Evolutionary conservation across 1,140 invertebrate genomes (phyloP), one percentile per base, ranked within the genome.

Genomic region (Phenacoccus solenopsis): DNA sequence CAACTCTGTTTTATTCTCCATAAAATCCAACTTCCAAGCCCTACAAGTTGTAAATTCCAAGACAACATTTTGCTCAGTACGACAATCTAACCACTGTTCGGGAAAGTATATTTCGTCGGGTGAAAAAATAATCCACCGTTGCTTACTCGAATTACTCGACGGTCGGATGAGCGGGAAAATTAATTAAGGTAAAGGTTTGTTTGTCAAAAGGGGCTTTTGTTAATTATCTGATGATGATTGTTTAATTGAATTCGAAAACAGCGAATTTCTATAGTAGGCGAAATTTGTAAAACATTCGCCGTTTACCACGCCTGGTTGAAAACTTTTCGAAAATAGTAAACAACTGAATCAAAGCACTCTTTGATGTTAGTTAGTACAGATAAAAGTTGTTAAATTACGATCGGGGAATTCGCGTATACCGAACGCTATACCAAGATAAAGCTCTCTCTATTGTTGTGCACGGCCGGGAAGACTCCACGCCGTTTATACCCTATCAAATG

Each of bases 271-370:
- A 3, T 49, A 2, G 38, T 49, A 49, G 38, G 38, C 38, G 38
- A 49, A 49, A 49, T 49, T 49, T 49, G 38, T 49, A 16, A 49
- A 49, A 49, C 38, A 49, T 49, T 49, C 38, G 38, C 38, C n/a
- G 5, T 49, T 49, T 49, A 49, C 38, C 38, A 49, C 5, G 38
- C 38, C 16, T n/a, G 38, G 30, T 32, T 32, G 38, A 49, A 49
- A 49, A 49, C 38, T 49, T 49, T 49, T 49, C 38, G 38, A 49
- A 49, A 49, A 49, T 49, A 49, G 38, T 49, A 49, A 49, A 49
- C 38, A 49, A 49, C 13, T n/a, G 38, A 49, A 49, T 49, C 38
- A 49, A 49, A 49, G 38, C 38, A n/a, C 38, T 49, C 38, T 49
- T 49, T 49, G 38, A 49, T 49, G 38, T 49, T 49, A 49, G 38